Base-by-base conservation (phyloP, 35 echinoderm and acorn worm species). In the Stichopus chloronotus region DNA sequence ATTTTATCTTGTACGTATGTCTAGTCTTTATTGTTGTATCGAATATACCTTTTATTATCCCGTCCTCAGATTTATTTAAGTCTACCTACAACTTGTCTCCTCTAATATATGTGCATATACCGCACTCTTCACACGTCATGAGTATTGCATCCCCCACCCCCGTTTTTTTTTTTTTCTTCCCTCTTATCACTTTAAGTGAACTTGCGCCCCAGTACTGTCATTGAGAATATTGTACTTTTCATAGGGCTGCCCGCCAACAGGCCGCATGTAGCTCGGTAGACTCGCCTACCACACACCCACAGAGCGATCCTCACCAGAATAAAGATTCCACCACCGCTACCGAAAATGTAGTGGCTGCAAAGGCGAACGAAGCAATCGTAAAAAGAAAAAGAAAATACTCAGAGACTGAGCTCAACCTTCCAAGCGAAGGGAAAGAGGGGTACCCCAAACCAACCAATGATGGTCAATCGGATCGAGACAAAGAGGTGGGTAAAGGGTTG, bases 221-320 rank as follows among this genome's bases (percentile, higher is more conserved):
- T 55, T 55, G 30, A 2, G 43, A 57, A 56, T 55, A 57, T 56
- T 83, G 52, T 83, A 78, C 5, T 83, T 14, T 56, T 20, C 52
- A 3, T 14, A 83, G 80, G 80, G 80, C 53, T 83, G 80, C 80
- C 52, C 53, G 80, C 17, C 53, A 83, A 83, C 53, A 83, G 53
- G 53, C 7, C 16, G 13, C 12, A 83, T 6, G 54, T 57, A 83
- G 52, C n/a, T 24, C 24, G 52, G 79, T 11, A 52, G 55, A 56
- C n/a, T 56, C 25, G 25, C 12, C 53, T 10, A 55, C 25, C 12
- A 56, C 7, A 55, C 25, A 4, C 6, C n/a, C 52, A 13, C 80
- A 55, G 55, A 17, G 53, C 6, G 7, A 83, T 5, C 4, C 80
- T 17, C 25, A 52, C 80, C 54, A 83, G 76, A 78, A 12, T 21